These are phyloP conservation scores for Eueides isabella DNA, from an alignment of 1,140 invertebrate genomes.

Conservation along the genomic window DNA sequence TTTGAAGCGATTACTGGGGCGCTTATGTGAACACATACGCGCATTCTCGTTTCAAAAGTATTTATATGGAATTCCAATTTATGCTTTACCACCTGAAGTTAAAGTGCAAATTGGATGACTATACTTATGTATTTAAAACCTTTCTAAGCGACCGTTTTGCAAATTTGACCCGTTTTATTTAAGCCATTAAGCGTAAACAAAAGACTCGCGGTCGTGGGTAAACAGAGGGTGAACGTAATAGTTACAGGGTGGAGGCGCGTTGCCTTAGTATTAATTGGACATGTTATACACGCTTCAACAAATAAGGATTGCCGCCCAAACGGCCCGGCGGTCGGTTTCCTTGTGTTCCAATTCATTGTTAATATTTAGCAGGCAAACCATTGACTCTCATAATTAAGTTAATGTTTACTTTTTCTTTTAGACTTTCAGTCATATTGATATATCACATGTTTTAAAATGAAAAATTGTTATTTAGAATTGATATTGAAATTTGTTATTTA, in stretches of 20 bases:
- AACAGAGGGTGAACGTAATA: conserved; percentile 66
- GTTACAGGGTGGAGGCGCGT: conserved; percentile 60
- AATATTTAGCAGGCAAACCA: conserved; percentile 34
- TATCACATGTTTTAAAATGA: not conserved
- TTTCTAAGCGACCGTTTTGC: conserved; percentile 61
- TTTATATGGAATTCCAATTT: conserved; percentile 51
- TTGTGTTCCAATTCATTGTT: conserved; percentile 46
- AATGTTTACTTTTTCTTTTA: not conserved
- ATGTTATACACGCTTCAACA: conserved; percentile 70
- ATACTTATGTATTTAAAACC: conserved; percentile 55
- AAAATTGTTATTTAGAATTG: not conserved
- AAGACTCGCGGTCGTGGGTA: conserved; percentile 65
- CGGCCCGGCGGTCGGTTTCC: conserved; percentile 45
- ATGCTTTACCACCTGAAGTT: conserved; percentile 54
- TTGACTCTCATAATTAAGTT: conserved; percentile 21
- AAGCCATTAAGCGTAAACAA: conserved; percentile 78
- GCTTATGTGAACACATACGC: conserved; percentile 48
- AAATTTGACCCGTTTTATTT: conserved; percentile 78
- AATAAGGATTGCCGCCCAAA: conserved; percentile 58
- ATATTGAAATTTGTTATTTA: not conserved
- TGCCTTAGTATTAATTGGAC: conserved; percentile 72
- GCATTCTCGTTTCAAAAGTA: conserved; percentile 54
- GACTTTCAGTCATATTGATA: not conserved
- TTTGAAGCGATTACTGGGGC: conserved; percentile 59
- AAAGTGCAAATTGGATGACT: conserved; percentile 47